Percentiles rank a stretch among this genome's conserved stretches.
Conservation (phyloP, 30 jellyfish, hydroid and myxozoan species). For the Rhopilema esculentum region DNA sequence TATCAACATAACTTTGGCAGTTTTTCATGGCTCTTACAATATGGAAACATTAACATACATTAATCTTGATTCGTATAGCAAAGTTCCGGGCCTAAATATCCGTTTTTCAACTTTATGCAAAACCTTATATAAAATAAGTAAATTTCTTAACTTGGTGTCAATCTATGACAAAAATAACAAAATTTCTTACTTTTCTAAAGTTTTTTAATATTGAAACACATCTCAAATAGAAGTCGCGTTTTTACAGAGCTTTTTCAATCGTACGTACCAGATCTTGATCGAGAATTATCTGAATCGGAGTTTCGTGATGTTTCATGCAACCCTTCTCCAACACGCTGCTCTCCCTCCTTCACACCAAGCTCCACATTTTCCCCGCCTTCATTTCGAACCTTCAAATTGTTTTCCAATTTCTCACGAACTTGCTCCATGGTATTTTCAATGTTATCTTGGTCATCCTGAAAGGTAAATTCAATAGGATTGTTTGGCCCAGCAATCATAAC, state of each 20-base stretch:
- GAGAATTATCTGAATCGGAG: conserved; percentile 63
- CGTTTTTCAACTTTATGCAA: too few species aligned
- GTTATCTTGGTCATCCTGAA: conserved; percentile 51
- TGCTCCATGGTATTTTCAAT: conserved; percentile 34
- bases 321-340: conserved; percentile 27
- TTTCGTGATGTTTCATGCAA: conserved; percentile 39
- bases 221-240: neutral
- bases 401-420: conserved; percentile 59
- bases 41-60: too few species aligned
- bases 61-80: too few species aligned
- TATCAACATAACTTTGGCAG: too few species aligned
- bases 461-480: neutral
- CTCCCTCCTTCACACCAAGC: conserved; percentile 13
- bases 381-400: conserved; percentile 10
- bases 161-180: too few species aligned
- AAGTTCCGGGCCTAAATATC: too few species aligned
- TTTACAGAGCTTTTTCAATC: neutral
- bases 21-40: too few species aligned
- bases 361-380: neutral
- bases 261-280: conserved; percentile 69
- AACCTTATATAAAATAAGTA: too few species aligned
- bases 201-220: too few species aligned
- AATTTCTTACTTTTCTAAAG: too few species aligned
- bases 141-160: too few species aligned
- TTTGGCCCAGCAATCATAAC: too few species aligned